These are phyloP conservation scores for Anguilla obscura DNA, from an alignment of 2,797 vertebrate genomes.

Conservation along the genomic window DNA sequence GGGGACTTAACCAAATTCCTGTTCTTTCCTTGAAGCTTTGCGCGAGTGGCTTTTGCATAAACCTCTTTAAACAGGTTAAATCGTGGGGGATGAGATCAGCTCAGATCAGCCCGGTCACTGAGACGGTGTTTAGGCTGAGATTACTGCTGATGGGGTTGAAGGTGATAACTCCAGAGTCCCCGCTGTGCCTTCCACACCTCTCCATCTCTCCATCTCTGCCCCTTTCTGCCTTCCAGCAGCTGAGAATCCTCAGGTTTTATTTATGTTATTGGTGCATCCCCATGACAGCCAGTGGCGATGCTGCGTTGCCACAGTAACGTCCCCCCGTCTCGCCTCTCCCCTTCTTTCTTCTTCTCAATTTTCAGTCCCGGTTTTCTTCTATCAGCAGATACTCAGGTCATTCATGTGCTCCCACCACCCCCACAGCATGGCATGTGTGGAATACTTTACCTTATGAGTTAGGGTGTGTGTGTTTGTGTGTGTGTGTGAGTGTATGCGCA, in stretches of 20 bases:
- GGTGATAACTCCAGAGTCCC: not conserved
- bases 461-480: not conserved
- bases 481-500: not conserved
- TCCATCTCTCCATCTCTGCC: not conserved
- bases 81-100: not conserved
- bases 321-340: not conserved
- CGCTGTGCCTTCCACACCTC: not conserved
- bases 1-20: not conserved
- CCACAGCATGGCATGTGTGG: not conserved
- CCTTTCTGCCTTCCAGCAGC: not conserved
- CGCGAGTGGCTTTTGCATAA: not conserved
- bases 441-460: not conserved
- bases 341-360: not conserved
- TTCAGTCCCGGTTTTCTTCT: not conserved
- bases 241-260: constrained; percentile 3
- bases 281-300: constrained; percentile 1
- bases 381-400: not conserved
- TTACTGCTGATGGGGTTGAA: not conserved
- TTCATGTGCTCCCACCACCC: not conserved
- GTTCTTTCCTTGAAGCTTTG: not conserved
- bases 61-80: not conserved
- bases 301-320: not conserved
- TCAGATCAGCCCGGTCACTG: not conserved
- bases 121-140: constrained; percentile 7
- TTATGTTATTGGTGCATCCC: not conserved